phyloP scores from a whole-genome alignment of 2,797 vertebrate species.

The Rhynchotus rufescens region DNA sequence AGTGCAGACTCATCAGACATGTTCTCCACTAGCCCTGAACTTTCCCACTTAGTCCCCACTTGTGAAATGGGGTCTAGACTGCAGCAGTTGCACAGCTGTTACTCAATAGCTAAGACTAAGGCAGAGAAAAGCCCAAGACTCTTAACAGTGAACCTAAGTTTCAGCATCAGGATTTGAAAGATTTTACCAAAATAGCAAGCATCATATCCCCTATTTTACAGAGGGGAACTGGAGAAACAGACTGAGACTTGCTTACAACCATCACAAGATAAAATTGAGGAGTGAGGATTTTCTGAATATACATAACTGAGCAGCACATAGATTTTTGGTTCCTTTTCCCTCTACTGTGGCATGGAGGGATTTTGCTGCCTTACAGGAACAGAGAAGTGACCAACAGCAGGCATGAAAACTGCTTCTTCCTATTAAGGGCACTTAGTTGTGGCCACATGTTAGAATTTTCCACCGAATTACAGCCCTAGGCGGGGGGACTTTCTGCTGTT shows the following conservation, averaged over 20 bases:
- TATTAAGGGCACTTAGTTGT: neutral
- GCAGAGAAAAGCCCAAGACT: neutral
- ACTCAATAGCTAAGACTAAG: neutral
- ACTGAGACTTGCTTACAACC: neutral
- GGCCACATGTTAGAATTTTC: neutral
- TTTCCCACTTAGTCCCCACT: neutral
- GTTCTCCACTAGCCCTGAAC: neutral
- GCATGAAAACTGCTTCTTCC: neutral
- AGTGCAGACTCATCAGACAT: accelerated
- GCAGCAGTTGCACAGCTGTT: neutral
- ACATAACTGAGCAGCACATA: neutral
- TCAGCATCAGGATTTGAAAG: neutral
- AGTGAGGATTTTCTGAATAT: neutral
- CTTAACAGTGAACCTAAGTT: neutral
- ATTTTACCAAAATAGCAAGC: neutral
- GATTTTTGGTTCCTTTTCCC: neutral
- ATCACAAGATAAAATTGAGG: neutral
- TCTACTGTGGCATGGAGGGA: neutral
- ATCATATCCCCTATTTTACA: neutral
- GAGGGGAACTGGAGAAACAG: neutral
- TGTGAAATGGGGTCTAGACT: neutral
- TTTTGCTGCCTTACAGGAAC: neutral
- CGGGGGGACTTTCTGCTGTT: neutral
- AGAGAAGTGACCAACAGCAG: neutral
- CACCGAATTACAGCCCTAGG: neutral